Percentiles rank a stretch among this genome's conserved stretches.
phyloP scores from a whole-genome alignment of 2,113 vertebrate genomes.

The Corvus hawaiiensis region DNA sequence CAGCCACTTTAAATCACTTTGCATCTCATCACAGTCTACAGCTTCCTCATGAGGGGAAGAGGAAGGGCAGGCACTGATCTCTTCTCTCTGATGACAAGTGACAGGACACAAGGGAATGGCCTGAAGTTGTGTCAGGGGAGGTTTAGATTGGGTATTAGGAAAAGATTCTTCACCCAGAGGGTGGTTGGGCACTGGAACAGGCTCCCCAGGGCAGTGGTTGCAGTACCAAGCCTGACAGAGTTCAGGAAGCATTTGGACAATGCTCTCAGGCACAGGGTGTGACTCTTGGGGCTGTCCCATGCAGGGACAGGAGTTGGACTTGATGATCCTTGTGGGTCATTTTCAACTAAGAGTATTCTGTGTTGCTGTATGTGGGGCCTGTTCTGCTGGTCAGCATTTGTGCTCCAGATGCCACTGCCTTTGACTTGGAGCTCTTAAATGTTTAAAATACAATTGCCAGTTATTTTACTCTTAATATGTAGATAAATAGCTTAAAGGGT shows the following conservation, averaged over 20 bases:
- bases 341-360: neutral
- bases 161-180: neutral
- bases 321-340: neutral
- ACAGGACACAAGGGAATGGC: fast-evolving
- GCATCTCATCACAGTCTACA: neutral
- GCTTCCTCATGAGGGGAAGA: neutral
- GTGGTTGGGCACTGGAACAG: neutral
- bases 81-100: neutral
- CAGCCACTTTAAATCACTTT: neutral
- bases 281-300: neutral
- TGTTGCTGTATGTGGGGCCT: neutral
- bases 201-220: neutral
- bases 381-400: neutral
- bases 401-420: neutral
- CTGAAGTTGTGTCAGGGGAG: neutral
- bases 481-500: neutral
- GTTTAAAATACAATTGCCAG: neutral
- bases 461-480: neutral
- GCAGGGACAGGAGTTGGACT: neutral
- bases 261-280: neutral
- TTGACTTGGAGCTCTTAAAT: neutral
- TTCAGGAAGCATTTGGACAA: neutral
- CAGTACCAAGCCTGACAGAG: neutral
- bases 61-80: neutral
- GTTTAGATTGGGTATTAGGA: neutral